phyloP scores from a whole-genome alignment of 2,113 vertebrate genomes.

The Pluvianellus socialis region DNA sequence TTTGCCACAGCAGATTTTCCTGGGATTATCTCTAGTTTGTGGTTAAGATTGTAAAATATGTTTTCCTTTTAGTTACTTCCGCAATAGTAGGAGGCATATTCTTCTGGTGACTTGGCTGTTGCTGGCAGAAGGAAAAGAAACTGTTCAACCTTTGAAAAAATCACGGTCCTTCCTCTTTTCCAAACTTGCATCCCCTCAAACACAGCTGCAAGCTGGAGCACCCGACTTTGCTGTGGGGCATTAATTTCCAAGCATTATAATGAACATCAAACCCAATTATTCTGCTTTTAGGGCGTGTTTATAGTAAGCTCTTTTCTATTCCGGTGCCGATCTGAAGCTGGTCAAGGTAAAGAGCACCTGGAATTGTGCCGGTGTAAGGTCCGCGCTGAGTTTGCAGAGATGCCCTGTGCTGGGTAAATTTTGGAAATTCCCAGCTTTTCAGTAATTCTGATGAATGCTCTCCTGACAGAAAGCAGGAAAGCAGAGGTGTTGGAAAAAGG shows the following conservation, averaged over 20 bases:
- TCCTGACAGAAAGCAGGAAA: not conserved
- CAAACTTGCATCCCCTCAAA: not conserved
- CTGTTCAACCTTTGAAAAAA: constrained; percentile 12
- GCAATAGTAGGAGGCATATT: not conserved
- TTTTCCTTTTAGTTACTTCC: not conserved
- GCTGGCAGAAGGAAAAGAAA: not conserved
- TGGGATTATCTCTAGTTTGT: not conserved
- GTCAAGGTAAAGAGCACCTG: not conserved
- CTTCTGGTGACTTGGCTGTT: not conserved
- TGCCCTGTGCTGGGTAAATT: not conserved
- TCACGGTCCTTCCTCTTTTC: not conserved
- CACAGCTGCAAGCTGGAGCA: not conserved
- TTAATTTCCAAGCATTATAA: not conserved
- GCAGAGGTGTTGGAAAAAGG: not conserved
- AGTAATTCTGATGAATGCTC: not conserved
- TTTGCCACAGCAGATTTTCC: not conserved
- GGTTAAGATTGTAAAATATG: not conserved
- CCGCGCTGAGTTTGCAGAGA: not conserved
- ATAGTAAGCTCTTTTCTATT: not conserved
- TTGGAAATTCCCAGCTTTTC: not conserved
- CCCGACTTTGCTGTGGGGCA: not conserved
- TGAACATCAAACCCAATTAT: not conserved
- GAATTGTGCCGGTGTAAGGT: not conserved
- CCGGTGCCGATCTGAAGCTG: not conserved
- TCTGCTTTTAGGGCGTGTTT: not conserved